Conservation (phyloP, 2,888 invertebrate species). For the Adineta ricciae region DNA sequence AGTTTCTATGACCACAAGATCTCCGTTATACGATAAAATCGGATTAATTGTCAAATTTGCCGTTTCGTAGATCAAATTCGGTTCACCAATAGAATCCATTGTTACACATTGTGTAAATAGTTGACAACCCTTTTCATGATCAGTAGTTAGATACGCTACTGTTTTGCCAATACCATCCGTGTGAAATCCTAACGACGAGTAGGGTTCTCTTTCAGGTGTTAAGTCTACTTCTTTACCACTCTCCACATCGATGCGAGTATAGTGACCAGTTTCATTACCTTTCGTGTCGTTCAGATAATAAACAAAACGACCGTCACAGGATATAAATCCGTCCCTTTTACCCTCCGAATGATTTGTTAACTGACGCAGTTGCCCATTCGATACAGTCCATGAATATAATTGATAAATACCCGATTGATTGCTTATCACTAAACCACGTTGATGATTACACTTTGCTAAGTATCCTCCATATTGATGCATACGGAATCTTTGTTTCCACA, state of each 20-base stretch:
- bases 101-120: background rate
- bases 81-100: background rate
- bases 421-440: background rate
- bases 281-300: background rate
- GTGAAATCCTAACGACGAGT: background rate
- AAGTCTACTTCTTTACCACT: background rate
- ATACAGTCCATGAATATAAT: background rate
- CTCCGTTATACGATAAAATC: background rate
- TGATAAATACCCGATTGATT: background rate
- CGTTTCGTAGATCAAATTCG: background rate
- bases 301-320: background rate
- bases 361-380: background rate
- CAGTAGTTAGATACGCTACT: background rate
- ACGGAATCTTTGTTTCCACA: background rate
- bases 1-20: background rate
- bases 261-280: background rate
- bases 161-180: background rate
- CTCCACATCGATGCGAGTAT: background rate
- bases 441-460: background rate
- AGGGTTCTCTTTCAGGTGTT: background rate
- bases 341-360: background rate
- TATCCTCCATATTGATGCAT: background rate
- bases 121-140: background rate
- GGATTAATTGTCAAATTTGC: background rate
- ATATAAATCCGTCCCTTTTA: too few species aligned